These are phyloP conservation scores for Mormoops blainvillei DNA, from an alignment of 2,113 vertebrate species.

Conservation along the genomic window DNA sequence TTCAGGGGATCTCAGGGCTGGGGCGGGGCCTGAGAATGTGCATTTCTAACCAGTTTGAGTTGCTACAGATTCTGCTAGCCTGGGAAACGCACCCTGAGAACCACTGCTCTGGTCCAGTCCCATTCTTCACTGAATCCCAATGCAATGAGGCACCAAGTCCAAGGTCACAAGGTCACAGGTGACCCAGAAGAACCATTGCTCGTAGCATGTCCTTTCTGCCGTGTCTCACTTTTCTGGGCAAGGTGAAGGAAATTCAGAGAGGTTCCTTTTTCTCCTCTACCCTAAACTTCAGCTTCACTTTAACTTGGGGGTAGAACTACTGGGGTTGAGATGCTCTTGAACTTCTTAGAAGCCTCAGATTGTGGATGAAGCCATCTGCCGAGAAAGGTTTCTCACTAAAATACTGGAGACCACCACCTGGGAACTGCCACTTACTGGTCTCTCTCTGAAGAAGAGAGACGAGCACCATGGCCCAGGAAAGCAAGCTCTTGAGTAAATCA, in stretches of 20 bases:
- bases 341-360: not conserved
- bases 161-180: not conserved
- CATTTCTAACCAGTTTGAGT: not conserved
- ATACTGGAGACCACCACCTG: not conserved
- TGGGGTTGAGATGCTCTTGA: not conserved
- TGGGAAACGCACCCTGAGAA: not conserved
- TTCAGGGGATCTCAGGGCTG: not conserved
- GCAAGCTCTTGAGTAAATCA: not conserved
- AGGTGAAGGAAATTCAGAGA: not conserved
- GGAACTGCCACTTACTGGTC: not conserved
- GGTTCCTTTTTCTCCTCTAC: not conserved
- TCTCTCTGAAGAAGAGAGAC: not conserved
- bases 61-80: too few species aligned
- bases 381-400: not conserved
- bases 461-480: not conserved
- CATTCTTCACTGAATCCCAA: not conserved
- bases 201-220: not conserved
- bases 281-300: not conserved
- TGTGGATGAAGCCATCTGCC: not conserved
- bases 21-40: not conserved
- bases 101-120: accelerated
- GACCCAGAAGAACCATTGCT: not conserved
- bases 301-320: not conserved
- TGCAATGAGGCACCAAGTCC: too few species aligned
- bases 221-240: not conserved